Base-by-base conservation (phyloP, 2,113 vertebrate species). In the Myxocyprinus asiaticus region DNA sequence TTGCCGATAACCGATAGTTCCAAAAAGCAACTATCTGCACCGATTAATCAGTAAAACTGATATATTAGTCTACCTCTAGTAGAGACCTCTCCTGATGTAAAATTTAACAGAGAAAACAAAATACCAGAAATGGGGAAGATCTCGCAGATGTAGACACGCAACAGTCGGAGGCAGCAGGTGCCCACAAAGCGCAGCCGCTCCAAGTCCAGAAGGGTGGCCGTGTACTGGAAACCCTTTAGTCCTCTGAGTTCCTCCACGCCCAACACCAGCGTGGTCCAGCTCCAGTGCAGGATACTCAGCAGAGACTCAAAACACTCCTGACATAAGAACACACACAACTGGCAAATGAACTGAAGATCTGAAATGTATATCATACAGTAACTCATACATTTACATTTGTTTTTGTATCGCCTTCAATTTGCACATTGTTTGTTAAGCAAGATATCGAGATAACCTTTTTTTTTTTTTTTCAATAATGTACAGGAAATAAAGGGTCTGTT, bases 291-390 rank as follows among this genome's bases (percentile, higher is more conserved):
- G 83, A 99, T 94, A 85, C 96, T 98, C 84, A 99, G 73, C 84
- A 99, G 88, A 56, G 97, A 98, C 81, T 99, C 98, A 90, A 99
- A 99, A 86, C 98, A 98, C 69, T 99, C 97, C 97, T 99, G 44
- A 45, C 61, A 59, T 3, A 56, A 0, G 48, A 8, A 14, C 2
- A 58, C 44, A 65, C 9, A 4, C 3, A 78, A 33, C 22, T 53
- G 10, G 11, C 12, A 44, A 56, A 58, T 58, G 3, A 71, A 58
- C 43, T 42, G 58, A 71, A 12, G 4, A 71, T 58, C 53, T 45
- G 42, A 45, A 8, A 14, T 45, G 44, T 71, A 15, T 58, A 44
- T 33, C 22, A 33, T 33, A 33, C 22, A 33, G 22, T 33, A 33
- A 33, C 22, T 33, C 22, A 33, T 33, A 33, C 22, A 33, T 33